phyloP scores from a whole-genome alignment of 2,888 invertebrate species.

The Heliconius aoede region DNA sequence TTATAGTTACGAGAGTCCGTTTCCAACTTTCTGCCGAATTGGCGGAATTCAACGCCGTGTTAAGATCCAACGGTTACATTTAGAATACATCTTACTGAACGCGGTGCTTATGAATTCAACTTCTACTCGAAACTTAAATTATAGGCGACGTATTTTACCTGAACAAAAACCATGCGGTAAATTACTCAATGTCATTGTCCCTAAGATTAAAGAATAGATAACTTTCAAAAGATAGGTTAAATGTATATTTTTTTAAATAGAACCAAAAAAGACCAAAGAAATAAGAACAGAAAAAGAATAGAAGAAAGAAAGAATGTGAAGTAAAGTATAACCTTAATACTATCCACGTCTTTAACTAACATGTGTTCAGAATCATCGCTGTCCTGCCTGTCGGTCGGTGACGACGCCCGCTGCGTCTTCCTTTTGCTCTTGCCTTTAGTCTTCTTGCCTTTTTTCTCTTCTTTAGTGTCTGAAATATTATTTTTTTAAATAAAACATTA shows the following conservation, averaged over 20 bases:
- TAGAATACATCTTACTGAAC: not conserved
- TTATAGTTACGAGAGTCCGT: no score
- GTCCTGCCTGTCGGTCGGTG: slow-evolving; percentile 58
- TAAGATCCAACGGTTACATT: not conserved
- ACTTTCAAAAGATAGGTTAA: not conserved
- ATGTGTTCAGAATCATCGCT: slow-evolving; percentile 76
- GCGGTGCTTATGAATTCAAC: not conserved
- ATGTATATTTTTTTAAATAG: not conserved
- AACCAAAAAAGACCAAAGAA: not conserved
- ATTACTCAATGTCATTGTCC: not conserved
- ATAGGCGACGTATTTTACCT: not conserved
- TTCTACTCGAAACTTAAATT: not conserved
- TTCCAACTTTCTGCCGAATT: no score
- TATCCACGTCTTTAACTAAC: slow-evolving; percentile 73
- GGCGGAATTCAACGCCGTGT: not conserved
- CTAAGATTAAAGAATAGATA: not conserved
- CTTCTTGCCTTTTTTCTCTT: slow-evolving; percentile 71
- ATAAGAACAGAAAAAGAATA: not conserved
- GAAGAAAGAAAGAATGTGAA: slow-evolving; percentile 18
- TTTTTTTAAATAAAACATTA: not conserved
- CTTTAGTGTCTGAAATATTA: slow-evolving; percentile 52
- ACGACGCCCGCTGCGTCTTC: slow-evolving; percentile 55
- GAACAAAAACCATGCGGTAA: not conserved
- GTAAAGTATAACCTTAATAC: slow-evolving; percentile 65
- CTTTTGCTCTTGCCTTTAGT: slow-evolving; percentile 68